Conservation (phyloP, 2,113 vertebrate genomes). For the Poeciliopsis prolifica region DNA sequence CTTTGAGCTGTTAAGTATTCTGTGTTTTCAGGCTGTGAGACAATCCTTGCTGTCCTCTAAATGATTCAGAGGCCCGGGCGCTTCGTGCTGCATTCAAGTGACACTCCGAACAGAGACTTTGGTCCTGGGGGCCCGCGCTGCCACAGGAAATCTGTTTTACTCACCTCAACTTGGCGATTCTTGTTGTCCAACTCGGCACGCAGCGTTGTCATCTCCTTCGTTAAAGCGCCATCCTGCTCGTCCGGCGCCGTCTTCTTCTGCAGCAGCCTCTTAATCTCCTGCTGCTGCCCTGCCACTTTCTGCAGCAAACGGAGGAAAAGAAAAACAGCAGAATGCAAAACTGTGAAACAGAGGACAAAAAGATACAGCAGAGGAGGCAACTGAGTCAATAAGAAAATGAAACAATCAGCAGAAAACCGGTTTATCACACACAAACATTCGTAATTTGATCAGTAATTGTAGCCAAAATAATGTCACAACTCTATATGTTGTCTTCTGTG, state of each 20-base stretch:
- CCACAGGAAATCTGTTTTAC: constrained; percentile 74
- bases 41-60: constrained; percentile 41
- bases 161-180: constrained; percentile 90
- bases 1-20: constrained; percentile 57
- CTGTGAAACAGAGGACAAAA: background rate
- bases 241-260: constrained; percentile 79
- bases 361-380: background rate
- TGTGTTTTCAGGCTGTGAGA: constrained; percentile 42
- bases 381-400: constrained; percentile 2
- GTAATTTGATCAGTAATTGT: background rate
- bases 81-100: constrained; percentile 80
- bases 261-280: constrained; percentile 84
- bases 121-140: constrained; percentile 76
- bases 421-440: background rate
- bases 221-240: constrained; percentile 81
- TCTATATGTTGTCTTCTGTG: too few species aligned
- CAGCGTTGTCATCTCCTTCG: constrained; percentile 86
- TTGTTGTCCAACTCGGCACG: constrained; percentile 86
- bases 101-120: constrained; percentile 78
- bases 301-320: constrained; percentile 51
- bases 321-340: accelerated
- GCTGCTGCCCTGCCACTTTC: constrained; percentile 82
- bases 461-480: too few species aligned
- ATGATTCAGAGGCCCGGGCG: constrained; percentile 80
- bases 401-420: background rate